Evolutionary conservation across 1,140 invertebrate genomes (phyloP), one percentile per base, ranked within the genome.

Genomic region (Coenobita brevimanus): DNA sequence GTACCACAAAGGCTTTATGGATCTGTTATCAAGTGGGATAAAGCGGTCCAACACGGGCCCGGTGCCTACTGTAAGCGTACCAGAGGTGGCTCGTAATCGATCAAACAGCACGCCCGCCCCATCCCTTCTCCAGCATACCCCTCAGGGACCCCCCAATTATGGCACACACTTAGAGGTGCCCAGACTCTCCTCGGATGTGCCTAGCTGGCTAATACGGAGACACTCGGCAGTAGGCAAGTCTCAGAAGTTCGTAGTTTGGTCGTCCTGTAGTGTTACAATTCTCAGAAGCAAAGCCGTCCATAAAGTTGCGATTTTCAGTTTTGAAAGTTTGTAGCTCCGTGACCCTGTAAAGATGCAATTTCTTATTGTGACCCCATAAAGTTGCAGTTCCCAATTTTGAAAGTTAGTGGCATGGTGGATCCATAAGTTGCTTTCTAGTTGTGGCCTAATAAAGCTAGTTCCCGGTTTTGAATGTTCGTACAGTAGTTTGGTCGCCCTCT

Each of bases 121-220:
- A 15, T 62, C 76, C 24, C 85, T 80, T 36, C 85, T 79, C n/a
- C 85, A 80, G 13, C 85, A 87, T 43, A 60, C 76, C 46, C 64
- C 64, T n/a, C 30, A 57, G 60, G 85, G 62, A 57, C 85, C 85
- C 24, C 85, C 85, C 24, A 87, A 87, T 80, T 87, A 87, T 60
- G 85, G 85, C 64, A 87, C 85, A 27, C 85, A 87, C 64, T 62
- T 87, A 30, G 43, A 87, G n/a, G 62, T 87, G 62, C 85, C 85
- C 62, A 79, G 76, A 33, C 36, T 36, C 33, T 33, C 76, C 64
- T 71, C 85, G 36, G 82, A 78, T 30, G 30, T 43, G 10, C 60
- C 50, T 21, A 43, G 43, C 15, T 36, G 62, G 30, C 54, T 73
- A n/a, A 71, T 67, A 2, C 69, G 76, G 64, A 57, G 85, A 38